phyloP scores from a whole-genome alignment of 35 echinoderm and acorn worm genomes.

The Lytechinus pictus region DNA sequence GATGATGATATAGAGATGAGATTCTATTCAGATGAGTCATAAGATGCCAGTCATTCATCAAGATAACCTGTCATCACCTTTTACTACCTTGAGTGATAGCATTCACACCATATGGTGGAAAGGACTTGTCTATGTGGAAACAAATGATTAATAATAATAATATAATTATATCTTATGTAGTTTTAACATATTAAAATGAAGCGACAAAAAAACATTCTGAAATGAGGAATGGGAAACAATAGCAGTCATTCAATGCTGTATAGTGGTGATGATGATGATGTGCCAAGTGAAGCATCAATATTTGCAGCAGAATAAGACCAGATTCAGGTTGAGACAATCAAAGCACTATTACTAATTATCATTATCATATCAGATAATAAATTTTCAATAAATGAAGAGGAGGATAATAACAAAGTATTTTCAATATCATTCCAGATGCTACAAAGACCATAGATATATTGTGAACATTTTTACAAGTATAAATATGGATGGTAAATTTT shows the following conservation, averaged over 20 bases:
- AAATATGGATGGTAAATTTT: neutral
- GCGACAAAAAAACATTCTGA: no score
- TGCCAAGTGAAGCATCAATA: no score
- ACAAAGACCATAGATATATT: neutral
- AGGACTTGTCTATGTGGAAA: neutral
- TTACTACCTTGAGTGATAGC: neutral
- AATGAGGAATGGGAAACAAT: no score
- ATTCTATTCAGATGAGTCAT: neutral
- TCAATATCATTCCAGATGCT: neutral
- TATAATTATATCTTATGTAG: no score
- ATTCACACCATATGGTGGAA: neutral
- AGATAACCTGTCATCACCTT: conserved; percentile 1
- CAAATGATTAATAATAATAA: neutral
- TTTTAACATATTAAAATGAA: no score
- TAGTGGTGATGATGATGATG: no score
- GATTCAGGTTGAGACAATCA: no score
- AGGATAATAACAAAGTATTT: neutral
- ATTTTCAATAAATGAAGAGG: neutral
- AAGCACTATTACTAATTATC: no score
- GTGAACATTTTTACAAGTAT: neutral
- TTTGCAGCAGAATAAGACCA: no score
- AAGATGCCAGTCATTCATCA: neutral
- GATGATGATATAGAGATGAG: neutral
- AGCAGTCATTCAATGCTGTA: no score
- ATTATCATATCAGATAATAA: neutral